Base-by-base conservation (phyloP, 2,888 invertebrate genomes). In the Drosophila meridiana region DNA sequence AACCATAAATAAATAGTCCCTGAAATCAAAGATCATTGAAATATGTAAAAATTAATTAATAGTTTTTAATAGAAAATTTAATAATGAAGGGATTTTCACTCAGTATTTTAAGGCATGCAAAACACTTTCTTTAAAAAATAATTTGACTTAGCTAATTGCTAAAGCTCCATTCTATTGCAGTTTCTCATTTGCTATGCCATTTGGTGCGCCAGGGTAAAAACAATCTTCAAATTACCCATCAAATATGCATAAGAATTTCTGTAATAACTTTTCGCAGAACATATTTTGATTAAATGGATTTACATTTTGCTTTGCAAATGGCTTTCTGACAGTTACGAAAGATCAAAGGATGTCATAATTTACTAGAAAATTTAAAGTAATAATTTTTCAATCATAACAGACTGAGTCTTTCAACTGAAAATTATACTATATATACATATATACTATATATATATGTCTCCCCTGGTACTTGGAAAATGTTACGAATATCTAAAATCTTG, bases 1-100 rank as follows among this genome's bases (percentile, higher is more conserved):
- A 34, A 9, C 56, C 70, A 69, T 52, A 55, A 73, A 50, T 63
- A 66, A 76, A 69, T 43, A 62, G 9, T 67, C 56, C 8, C 82
- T 82, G 65, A 30, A 73, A 69, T 60, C 55, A 70, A 13, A 69
- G 62, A 56, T 73, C 59, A 62, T 55, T 55, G 34, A 9, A 52
- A 62, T 45, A 52, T 14, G 28, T 42, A 52, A 56, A 55, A 45
- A 20, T 5, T 50, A 14, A 30, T 26, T 34, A 28, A 52, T 20
- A 36, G 13, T 6, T 36, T 36, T 52, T 52, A 4, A 38, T 55
- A 28, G 4, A 38, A 14, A 38, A 3, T 14, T 36, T 6, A 36
- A 26, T 53, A 38, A 53, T n/a, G 4, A 50, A 50, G n/a, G 14
- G 14, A 28, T 48, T 30, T 6, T n/a, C 7, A 6, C n/a, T 45